Evolutionary conservation across 1,140 invertebrate species (phyloP).

Genomic region (Megalonaias nervosa): DNA sequence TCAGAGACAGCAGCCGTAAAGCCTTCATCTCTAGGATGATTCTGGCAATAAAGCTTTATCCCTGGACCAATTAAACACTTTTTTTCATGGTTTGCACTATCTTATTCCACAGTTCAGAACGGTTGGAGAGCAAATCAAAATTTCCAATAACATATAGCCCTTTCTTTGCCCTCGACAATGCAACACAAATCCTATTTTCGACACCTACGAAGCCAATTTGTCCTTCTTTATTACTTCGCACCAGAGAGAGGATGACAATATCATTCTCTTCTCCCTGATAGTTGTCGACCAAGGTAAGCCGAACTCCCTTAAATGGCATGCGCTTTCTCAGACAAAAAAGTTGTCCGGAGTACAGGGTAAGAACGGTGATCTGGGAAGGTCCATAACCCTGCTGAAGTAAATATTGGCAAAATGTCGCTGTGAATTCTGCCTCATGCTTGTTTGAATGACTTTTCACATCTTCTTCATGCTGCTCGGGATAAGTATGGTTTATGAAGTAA

Average conservation of each 20-base stretch:
- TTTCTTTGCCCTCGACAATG: slow-evolving; percentile 84
- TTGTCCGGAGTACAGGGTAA: slow-evolving; percentile 70
- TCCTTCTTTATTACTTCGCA: slow-evolving; percentile 78
- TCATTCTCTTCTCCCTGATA: slow-evolving; percentile 85
- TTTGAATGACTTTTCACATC: slow-evolving; percentile 3
- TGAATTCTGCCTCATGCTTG: slow-evolving; percentile 31
- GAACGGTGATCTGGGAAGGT: slow-evolving; percentile 65
- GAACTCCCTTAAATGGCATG: slow-evolving; percentile 57
- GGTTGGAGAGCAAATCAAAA: slow-evolving; percentile 74
- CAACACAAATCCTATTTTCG: slow-evolving; percentile 87
- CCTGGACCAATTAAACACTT: slow-evolving; percentile 39
- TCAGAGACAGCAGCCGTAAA: slow-evolving; percentile 34
- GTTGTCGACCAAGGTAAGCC: slow-evolving; percentile 83
- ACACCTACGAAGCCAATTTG: slow-evolving; percentile 84
- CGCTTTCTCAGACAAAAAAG: slow-evolving; percentile 54
- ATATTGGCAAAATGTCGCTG: slow-evolving; percentile 57
- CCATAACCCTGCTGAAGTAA: slow-evolving; percentile 68
- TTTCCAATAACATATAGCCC: slow-evolving; percentile 81
- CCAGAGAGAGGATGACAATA: slow-evolving; percentile 87
- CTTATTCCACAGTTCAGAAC: slow-evolving; percentile 69
- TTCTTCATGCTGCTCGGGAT: background rate
- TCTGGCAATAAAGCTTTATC: slow-evolving; percentile 70
- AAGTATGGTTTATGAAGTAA: background rate
- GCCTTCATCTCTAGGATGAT: slow-evolving; percentile 65
- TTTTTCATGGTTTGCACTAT: slow-evolving; percentile 50